Percentiles rank a stretch among this genome's conserved stretches.
Evolutionary conservation across 2,113 vertebrate genomes (phyloP).

Genomic region (Bos javanicus): DNA sequence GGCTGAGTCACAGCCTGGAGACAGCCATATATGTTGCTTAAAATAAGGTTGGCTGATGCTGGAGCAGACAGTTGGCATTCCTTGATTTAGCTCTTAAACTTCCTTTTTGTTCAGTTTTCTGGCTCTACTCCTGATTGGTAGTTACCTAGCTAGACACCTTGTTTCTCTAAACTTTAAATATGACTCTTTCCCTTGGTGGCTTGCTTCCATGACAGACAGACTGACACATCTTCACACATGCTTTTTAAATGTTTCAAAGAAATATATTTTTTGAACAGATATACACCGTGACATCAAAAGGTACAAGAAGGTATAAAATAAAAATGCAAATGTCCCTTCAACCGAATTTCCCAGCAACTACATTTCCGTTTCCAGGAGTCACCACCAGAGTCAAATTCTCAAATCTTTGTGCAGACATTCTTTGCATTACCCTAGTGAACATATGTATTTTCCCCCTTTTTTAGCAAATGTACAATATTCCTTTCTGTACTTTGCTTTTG

Average conservation of each 20-base stretch:
- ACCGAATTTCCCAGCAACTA: neutral
- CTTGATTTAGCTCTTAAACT: constrained; percentile 50
- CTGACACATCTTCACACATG: neutral
- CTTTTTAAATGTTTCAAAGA: neutral
- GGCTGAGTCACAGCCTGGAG: constrained; percentile 41
- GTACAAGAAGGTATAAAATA: neutral
- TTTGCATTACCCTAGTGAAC: neutral
- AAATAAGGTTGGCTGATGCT: constrained; percentile 54
- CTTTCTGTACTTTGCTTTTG: neutral
- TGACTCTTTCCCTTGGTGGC: neutral
- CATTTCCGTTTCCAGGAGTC: neutral
- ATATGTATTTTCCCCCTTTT: neutral
- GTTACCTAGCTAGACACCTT: neutral
- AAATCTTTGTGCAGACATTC: neutral
- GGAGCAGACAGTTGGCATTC: constrained; percentile 34
- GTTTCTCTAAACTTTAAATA: neutral
- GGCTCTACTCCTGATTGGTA: neutral
- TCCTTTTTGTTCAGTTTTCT: constrained; percentile 36
- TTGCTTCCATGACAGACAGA: neutral
- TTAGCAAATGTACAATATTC: neutral
- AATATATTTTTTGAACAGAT: neutral
- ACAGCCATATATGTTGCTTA: constrained; percentile 29
- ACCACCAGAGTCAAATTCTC: neutral
- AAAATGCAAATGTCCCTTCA: neutral
- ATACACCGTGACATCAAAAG: neutral